Conservation (phyloP, 2,888 invertebrate genomes). For the Ophion ellenae region DNA sequence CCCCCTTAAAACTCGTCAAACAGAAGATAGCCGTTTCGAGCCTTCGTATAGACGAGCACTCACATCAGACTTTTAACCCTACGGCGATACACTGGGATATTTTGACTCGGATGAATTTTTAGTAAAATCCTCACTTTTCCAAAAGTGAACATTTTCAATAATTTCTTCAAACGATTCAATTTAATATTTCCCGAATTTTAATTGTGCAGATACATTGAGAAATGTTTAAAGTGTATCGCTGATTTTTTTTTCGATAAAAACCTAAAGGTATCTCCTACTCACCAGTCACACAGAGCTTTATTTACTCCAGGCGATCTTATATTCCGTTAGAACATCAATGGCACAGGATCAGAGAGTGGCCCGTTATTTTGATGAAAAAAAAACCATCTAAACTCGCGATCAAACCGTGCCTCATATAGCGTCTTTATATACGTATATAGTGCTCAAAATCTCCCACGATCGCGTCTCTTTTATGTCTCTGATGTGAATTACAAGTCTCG, state of each 20-base stretch:
- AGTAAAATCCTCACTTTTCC: not conserved
- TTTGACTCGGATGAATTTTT: no score
- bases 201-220: no score
- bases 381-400: conserved; percentile 44
- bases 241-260: no score
- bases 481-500: conserved; percentile 36
- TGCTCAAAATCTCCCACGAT: conserved; percentile 72
- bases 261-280: not conserved
- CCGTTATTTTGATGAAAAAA: conserved; percentile 47
- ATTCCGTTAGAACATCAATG: conserved; percentile 70
- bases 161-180: no score
- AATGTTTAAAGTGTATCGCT: no score
- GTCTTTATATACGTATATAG: conserved; percentile 44
- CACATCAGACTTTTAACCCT: no score
- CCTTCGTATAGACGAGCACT: no score
- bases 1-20: not conserved
- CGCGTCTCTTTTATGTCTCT: conserved; percentile 47
- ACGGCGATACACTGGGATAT: no score
- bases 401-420: conserved; percentile 13
- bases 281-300: conserved; percentile 33
- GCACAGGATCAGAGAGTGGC: not conserved
- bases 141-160: no score
- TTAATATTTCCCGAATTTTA: no score
- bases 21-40: not conserved
- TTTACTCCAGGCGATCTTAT: conserved; percentile 67